Percentiles rank a stretch among this genome's conserved stretches.
These are phyloP conservation scores for Apotomis capreana DNA, from an alignment of 2,888 invertebrate genomes.

Conservation along the genomic window DNA sequence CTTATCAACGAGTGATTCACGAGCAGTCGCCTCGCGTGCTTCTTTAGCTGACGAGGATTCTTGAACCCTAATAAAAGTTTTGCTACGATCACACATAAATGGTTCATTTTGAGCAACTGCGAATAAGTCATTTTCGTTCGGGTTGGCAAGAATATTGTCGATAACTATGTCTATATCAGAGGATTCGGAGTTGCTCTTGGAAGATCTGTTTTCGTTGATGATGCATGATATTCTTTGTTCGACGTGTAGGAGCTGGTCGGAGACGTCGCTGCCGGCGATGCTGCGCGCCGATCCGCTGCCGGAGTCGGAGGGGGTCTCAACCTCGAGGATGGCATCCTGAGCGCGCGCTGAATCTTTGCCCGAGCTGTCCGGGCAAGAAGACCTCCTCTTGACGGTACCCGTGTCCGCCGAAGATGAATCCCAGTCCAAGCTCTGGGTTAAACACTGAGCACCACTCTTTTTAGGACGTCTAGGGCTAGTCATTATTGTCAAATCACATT, in stretches of 20 bases:
- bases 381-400: slow-evolving; percentile 87
- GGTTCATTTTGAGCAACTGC: slow-evolving; percentile 59
- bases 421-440: slow-evolving; percentile 84
- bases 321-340: slow-evolving; percentile 70
- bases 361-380: slow-evolving; percentile 78
- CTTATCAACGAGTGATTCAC: slow-evolving; percentile 58
- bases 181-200: slow-evolving; percentile 76
- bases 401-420: slow-evolving; percentile 88
- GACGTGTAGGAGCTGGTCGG: slow-evolving; percentile 71
- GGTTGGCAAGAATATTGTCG: slow-evolving; percentile 67
- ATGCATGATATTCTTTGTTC: slow-evolving; percentile 79
- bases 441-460: slow-evolving; percentile 72
- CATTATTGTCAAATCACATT: slow-evolving; percentile 74
- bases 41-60: slow-evolving; percentile 54
- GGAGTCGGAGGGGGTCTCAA: slow-evolving; percentile 73
- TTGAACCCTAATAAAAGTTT: slow-evolving; percentile 68
- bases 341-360: slow-evolving; percentile 40
- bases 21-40: slow-evolving; percentile 53
- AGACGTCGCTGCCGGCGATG: slow-evolving; percentile 67
- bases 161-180: slow-evolving; percentile 75
- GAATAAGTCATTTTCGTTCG: slow-evolving; percentile 58
- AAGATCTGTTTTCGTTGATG: slow-evolving; percentile 78
- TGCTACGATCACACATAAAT: slow-evolving; percentile 62
- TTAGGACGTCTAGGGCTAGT: slow-evolving; percentile 80
- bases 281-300: slow-evolving; percentile 73